Conservation (phyloP, 1,140 invertebrate species). For the Drosophila hydei region DNA sequence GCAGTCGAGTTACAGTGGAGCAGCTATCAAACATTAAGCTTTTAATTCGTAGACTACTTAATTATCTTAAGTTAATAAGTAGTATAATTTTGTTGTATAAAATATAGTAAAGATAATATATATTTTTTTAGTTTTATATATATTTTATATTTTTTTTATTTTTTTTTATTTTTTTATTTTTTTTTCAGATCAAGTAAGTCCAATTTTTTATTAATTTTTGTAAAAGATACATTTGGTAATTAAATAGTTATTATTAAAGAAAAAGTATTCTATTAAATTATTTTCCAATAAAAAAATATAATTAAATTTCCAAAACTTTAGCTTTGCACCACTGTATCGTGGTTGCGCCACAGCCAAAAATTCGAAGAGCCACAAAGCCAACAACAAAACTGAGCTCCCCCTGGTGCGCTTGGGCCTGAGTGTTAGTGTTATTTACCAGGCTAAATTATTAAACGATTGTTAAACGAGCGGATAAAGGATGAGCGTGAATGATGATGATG, state of each 20-base stretch:
- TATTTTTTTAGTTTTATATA: no score
- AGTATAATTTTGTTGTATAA: no score
- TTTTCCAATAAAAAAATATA: no score
- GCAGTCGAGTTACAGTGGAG: constrained; percentile 43
- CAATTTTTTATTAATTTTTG: no score
- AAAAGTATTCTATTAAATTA: not conserved
- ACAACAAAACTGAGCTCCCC: constrained; percentile 13
- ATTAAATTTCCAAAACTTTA: not conserved
- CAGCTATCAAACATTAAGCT: no score
- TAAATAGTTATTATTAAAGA: not conserved
- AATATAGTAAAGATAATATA: no score
- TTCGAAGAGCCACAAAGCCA: constrained; percentile 34
- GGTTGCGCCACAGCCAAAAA: constrained; percentile 1
- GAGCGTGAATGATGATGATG: constrained; percentile 78
- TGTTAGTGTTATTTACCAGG: constrained; percentile 79
- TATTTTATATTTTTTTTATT: not conserved
- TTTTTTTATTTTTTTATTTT: not conserved
- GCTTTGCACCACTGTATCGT: constrained; percentile 38
- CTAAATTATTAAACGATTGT: constrained; percentile 83
- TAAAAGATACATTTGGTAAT: no score
- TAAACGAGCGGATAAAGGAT: constrained; percentile 82
- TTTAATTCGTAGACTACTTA: no score
- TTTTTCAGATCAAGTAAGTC: no score
- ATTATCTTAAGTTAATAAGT: no score
- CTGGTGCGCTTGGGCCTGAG: constrained; percentile 50